Percentiles rank a stretch among this genome's conserved stretches.
Evolutionary conservation across 2,113 vertebrate species (phyloP).

Genomic region (Vidua macroura): DNA sequence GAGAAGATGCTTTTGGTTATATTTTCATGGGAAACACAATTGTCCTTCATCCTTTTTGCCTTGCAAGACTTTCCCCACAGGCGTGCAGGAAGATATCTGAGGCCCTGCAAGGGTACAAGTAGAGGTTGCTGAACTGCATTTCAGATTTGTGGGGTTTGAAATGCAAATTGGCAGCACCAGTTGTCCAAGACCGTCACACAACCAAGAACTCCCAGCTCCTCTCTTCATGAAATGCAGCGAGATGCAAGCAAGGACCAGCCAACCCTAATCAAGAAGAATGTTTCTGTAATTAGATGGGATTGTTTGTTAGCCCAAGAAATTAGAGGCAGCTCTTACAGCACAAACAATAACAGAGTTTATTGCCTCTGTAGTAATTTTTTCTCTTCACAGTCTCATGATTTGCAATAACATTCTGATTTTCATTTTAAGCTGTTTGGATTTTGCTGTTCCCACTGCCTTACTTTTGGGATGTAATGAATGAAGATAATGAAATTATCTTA

Average conservation of each 20-base stretch:
- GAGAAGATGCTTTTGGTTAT: neutral
- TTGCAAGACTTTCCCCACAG: neutral
- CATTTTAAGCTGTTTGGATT: constrained; percentile 31
- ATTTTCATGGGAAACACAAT: neutral
- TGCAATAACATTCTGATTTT: constrained; percentile 56
- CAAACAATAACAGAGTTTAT: constrained; percentile 55
- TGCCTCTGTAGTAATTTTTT: constrained; percentile 51
- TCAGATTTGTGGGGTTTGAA: neutral
- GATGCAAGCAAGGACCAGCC: neutral
- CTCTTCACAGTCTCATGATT: constrained; percentile 45
- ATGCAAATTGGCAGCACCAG: neutral
- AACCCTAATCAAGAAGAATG: constrained; percentile 55
- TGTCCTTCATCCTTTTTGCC: neutral
- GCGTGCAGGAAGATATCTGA: no score
- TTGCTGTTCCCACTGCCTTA: neutral
- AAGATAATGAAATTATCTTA: neutral
- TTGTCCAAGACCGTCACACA: neutral
- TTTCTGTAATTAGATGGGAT: constrained; percentile 55
- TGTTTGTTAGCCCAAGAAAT: constrained; percentile 63
- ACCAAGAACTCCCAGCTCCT: neutral
- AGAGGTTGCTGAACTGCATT: neutral
- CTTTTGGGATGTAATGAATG: neutral
- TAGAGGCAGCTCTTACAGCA: constrained; percentile 43
- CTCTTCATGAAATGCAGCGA: neutral
- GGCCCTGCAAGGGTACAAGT: neutral